Base-by-base conservation (phyloP, 2,888 invertebrate genomes). In the Ectemnius lituratus region DNA sequence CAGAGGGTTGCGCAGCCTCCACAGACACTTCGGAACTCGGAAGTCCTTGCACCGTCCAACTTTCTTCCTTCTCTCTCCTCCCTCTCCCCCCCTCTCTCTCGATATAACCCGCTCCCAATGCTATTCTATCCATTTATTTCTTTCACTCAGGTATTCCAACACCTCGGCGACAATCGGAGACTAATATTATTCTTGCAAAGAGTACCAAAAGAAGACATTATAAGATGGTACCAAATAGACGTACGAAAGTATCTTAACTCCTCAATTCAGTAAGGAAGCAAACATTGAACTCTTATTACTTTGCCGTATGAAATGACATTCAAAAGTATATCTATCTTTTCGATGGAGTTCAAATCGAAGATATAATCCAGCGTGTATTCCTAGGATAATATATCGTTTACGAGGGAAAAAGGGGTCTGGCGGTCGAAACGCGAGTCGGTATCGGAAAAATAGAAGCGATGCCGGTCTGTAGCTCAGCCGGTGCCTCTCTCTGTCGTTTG, bases 121-220 rank as follows among this genome's bases (percentile, higher is more conserved):
- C 46, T 20, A 28, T 27, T 37, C 46, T 16, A 4, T 37, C 47
- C 67, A 67, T 75, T 67, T 57, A 16, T 63, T 71, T 62, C 62
- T n/a, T 11, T 52, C 58, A 28, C 14, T 27, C 2, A 8, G 45
- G 47, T 14, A 8, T 67, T 18, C 58, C 58, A 46, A 23, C 47
- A 56, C 56, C 16, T 49, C 61, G 27, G 23, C 46, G 79, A 75
- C 79, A 82, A 82, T 79, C 73, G 73, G 63, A 18, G 61, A 66
- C 67, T 67, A 79, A 75, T 82, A 73, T 81, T 82, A 79, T 82
- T 81, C 81, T 75, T 77, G 61, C 73, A 47, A 66, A 74, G 74
- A 68, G 76, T 67, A 71, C 79, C 74, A 71, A 72, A 70, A 37
- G 37, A 37, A 2, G 8, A 37, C 37, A 37, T 37, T 37, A 37